Evolutionary conservation across 1,140 invertebrate species (phyloP).

Genomic region (Temnothorax longispinosus): DNA sequence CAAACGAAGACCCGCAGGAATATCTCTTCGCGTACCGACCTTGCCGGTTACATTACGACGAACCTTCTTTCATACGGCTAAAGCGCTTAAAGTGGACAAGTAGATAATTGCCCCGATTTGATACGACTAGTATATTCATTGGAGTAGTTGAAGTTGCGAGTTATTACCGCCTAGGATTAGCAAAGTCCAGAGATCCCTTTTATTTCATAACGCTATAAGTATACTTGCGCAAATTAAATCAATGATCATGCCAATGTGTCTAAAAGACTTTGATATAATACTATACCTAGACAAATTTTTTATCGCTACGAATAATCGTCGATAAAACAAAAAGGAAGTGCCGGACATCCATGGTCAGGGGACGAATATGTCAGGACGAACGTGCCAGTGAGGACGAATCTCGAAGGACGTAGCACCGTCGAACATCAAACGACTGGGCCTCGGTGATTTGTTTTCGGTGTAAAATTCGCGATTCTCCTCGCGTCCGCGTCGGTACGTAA

Average conservation of each 20-base stretch:
- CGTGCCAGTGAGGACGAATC: slow-evolving; percentile 47
- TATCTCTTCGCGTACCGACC: neutral
- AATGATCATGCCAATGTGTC: neutral
- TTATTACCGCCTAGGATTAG: neutral
- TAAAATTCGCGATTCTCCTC: slow-evolving; percentile 61
- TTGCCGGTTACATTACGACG: neutral
- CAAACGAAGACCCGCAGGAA: slow-evolving; percentile 3
- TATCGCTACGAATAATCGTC: slow-evolving; percentile 5
- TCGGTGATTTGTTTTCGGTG: slow-evolving; percentile 63
- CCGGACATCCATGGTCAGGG: slow-evolving; percentile 35
- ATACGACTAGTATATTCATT: neutral
- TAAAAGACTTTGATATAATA: neutral
- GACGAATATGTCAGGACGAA: neutral
- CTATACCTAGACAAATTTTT: neutral
- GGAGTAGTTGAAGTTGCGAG: neutral
- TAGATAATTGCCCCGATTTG: slow-evolving; percentile 36
- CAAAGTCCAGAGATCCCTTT: neutral
- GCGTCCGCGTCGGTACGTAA: slow-evolving; percentile 50
- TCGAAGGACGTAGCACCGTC: slow-evolving; percentile 39
- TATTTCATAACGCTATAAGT: neutral
- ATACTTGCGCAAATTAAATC: neutral
- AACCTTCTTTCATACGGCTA: neutral
- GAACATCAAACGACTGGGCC: slow-evolving; percentile 14
- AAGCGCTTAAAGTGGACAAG: neutral
- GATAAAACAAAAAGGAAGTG: slow-evolving; percentile 47